phyloP scores from a whole-genome alignment of 2,797 vertebrate genomes.

The Acomys russatus region DNA sequence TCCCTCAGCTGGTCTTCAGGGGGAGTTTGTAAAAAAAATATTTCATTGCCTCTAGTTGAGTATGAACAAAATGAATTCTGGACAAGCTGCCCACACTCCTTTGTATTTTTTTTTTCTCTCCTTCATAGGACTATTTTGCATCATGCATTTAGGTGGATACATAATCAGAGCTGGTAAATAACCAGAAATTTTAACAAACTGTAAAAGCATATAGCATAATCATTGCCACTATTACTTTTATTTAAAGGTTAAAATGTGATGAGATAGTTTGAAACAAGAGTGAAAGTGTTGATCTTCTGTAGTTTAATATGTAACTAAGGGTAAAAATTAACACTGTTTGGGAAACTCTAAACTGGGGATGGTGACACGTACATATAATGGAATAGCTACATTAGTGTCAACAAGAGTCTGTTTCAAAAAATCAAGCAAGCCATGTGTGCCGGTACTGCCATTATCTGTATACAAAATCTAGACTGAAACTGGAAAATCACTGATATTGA shows the following conservation, averaged over 20 bases:
- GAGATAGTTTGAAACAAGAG: background rate
- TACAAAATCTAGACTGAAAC: background rate
- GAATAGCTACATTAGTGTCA: background rate
- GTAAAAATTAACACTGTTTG: background rate
- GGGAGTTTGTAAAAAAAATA: background rate
- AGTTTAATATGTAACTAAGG: background rate
- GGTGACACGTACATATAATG: background rate
- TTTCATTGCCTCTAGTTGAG: background rate
- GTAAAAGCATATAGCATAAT: background rate
- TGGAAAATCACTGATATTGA: background rate
- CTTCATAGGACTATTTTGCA: background rate
- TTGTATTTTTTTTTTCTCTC: background rate
- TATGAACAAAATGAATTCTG: background rate
- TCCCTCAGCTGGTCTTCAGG: background rate
- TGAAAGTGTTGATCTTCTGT: background rate
- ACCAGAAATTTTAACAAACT: background rate
- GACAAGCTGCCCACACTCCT: background rate
- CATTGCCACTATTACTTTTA: background rate
- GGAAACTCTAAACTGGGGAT: background rate
- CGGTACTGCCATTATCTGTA: background rate
- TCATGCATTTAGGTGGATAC: background rate
- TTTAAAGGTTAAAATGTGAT: background rate
- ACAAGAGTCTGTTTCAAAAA: background rate
- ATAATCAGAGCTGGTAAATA: background rate
- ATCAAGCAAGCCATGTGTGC: background rate